A percentile compares a stretch with the other conserved stretches of the same genome.
These are phyloP conservation scores for Engystomops pustulosus DNA, from an alignment of 2,113 vertebrate species.

Conservation along the genomic window DNA sequence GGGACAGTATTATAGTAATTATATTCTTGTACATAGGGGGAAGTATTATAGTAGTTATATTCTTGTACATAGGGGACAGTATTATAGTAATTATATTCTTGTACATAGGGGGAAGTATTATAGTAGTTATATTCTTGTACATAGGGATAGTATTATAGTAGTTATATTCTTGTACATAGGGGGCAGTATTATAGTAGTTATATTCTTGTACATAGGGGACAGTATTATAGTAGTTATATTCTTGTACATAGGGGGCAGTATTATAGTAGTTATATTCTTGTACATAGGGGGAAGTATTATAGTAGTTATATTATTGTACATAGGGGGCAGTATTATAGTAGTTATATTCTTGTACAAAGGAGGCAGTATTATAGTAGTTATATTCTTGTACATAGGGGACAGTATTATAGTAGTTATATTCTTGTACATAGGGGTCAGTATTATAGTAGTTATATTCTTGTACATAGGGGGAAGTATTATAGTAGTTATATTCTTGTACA, in stretches of 20 bases:
- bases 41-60: not conserved
- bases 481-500: slow-evolving; percentile 2
- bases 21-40: not conserved
- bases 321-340: not conserved
- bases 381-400: not conserved
- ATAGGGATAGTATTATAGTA: slow-evolving; percentile 8
- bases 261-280: slow-evolving; percentile 16
- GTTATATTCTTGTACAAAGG: slow-evolving; percentile 17
- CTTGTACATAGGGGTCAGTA: slow-evolving; percentile 7
- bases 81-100: slow-evolving; percentile 13
- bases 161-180: slow-evolving; percentile 18
- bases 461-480: not conserved
- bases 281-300: not conserved
- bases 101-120: not conserved
- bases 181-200: slow-evolving; percentile 1
- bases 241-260: not conserved
- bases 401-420: slow-evolving; percentile 22
- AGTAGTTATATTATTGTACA: not conserved
- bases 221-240: slow-evolving; percentile 27
- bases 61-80: not conserved
- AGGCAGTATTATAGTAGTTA: slow-evolving; percentile 6
- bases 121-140: slow-evolving; percentile 2
- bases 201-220: slow-evolving; percentile 4
- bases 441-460: slow-evolving; percentile 20
- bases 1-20: slow-evolving; percentile 10